A percentile compares a stretch with the other conserved stretches of the same genome.
Evolutionary conservation across 2,888 invertebrate species (phyloP).

Genomic region (Melanotus villosus): DNA sequence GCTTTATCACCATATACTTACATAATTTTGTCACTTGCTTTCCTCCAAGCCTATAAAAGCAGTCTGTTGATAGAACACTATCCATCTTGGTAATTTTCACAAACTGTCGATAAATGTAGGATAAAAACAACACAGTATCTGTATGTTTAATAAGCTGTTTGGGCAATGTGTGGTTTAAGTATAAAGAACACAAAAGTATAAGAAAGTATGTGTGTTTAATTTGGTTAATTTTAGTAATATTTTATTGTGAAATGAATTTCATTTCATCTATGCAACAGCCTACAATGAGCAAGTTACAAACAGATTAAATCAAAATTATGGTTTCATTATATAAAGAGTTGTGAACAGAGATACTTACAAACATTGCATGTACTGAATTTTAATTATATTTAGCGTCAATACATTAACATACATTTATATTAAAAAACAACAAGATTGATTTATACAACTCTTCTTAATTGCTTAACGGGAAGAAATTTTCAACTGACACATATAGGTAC

Average conservation of each 20-base stretch:
- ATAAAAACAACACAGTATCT: too few relatives aligned
- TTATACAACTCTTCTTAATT: conserved; percentile 63
- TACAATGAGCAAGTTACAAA: conserved; percentile 41
- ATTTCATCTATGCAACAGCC: conserved; percentile 37
- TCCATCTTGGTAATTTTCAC: too few relatives aligned
- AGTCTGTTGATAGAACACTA: too few relatives aligned
- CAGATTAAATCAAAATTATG: conserved; percentile 28
- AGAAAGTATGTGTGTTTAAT: conserved; percentile 15
- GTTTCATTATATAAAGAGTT: conserved; percentile 34
- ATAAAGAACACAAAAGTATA: conserved; percentile 13
- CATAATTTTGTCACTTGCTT: too few relatives aligned
- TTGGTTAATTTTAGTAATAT: conserved; percentile 14
- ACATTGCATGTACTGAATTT: conserved; percentile 57
- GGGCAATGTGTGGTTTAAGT: neutral
- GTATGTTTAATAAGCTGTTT: too few relatives aligned
- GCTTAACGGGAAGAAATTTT: conserved; percentile 62
- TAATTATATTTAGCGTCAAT: conserved; percentile 66
- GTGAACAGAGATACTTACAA: conserved; percentile 41
- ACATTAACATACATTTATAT: conserved; percentile 67
- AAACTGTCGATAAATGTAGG: too few relatives aligned
- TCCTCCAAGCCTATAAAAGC: too few relatives aligned
- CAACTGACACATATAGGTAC: conserved; percentile 61
- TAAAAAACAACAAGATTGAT: conserved; percentile 67
- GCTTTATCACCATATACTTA: too few relatives aligned
- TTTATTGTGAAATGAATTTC: conserved; percentile 23